Conservation (phyloP, 2,797 vertebrate genomes). For the Arremon aurantiirostris region DNA sequence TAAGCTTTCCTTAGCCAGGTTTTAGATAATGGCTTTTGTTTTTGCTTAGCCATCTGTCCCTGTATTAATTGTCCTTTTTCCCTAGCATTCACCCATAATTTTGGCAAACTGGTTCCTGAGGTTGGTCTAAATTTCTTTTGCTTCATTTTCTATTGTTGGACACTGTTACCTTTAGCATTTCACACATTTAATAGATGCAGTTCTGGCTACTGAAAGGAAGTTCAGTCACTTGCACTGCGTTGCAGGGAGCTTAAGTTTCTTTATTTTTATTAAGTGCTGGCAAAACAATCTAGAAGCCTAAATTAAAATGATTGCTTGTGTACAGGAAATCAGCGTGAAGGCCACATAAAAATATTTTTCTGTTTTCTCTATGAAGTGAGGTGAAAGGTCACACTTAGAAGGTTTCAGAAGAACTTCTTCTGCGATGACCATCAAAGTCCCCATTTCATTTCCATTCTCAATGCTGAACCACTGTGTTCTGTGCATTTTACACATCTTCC, state of each 20-base stretch:
- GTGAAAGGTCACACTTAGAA: neutral
- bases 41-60: slow-evolving; percentile 66
- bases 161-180: slow-evolving; percentile 31
- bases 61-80: slow-evolving; percentile 66
- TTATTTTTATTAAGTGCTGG: neutral
- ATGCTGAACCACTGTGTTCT: neutral
- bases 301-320: neutral
- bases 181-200: slow-evolving; percentile 50
- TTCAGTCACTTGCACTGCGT: neutral
- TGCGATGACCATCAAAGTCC: neutral
- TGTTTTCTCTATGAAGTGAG: neutral
- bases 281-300: neutral
- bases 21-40: slow-evolving; percentile 64
- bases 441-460: neutral
- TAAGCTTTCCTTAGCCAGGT: slow-evolving; percentile 52
- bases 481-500: neutral
- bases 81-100: slow-evolving; percentile 44
- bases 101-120: slow-evolving; percentile 44
- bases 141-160: slow-evolving; percentile 32
- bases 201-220: slow-evolving; percentile 27
- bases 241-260: slow-evolving; percentile 10
- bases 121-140: slow-evolving; percentile 37
- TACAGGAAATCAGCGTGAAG: neutral
- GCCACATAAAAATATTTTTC: neutral
- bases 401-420: neutral